Percentiles rank a stretch among this genome's conserved stretches.
Conservation (phyloP, 1,140 invertebrate genomes). For the Plutomurus gul region DNA sequence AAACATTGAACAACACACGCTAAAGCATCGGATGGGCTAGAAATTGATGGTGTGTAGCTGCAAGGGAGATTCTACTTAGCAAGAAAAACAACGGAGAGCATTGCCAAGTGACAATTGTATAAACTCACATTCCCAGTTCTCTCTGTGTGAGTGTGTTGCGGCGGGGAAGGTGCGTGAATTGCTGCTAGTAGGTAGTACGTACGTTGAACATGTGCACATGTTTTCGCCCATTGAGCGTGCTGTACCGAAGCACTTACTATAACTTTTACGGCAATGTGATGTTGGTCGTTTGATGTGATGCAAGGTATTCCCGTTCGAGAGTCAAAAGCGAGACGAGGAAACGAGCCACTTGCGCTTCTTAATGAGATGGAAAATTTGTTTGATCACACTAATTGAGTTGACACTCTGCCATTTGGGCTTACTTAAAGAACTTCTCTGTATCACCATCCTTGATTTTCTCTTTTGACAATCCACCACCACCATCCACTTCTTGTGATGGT, state of each 20-base stretch:
- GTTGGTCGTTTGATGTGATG: neutral
- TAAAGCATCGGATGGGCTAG: neutral
- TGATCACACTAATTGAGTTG: constrained; percentile 52
- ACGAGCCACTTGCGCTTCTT: constrained; percentile 35
- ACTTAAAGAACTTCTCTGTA: constrained; percentile 5
- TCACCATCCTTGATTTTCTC: neutral
- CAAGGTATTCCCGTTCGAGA: neutral
- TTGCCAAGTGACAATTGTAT: constrained; percentile 2
- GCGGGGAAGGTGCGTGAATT: neutral
- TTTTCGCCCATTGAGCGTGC: no score
- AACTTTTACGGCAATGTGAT: neutral
- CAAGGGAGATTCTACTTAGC: constrained; percentile 4
- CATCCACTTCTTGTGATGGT: no score
- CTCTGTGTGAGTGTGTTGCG: neutral
- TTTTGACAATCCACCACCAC: neutral
- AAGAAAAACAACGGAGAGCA: constrained; percentile 10
- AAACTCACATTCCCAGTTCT: no score
- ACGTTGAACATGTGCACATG: no score
- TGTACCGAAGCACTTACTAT: no score
- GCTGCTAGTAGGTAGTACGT: no score
- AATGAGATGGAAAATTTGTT: constrained; percentile 53
- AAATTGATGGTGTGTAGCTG: neutral
- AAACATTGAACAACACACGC: neutral
- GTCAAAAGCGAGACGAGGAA: constrained; percentile 11
- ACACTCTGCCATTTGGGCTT: constrained; percentile 36